These are phyloP conservation scores for Alviniconcha strummeri DNA, from an alignment of 2,888 invertebrate genomes.

Conservation along the genomic window DNA sequence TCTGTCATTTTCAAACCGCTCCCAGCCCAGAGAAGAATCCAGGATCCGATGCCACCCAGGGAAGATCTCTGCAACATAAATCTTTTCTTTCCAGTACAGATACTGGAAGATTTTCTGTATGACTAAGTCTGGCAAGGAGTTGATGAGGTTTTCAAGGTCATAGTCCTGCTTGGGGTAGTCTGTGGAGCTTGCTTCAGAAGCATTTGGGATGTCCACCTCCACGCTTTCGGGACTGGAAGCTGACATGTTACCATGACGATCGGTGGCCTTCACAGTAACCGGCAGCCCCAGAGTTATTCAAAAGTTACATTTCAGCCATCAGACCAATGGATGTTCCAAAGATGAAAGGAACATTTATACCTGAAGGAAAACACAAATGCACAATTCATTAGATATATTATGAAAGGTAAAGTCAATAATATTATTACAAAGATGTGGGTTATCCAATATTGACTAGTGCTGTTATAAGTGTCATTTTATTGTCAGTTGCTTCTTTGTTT, in stretches of 20 bases:
- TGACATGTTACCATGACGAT: constrained; percentile 24
- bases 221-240: background rate
- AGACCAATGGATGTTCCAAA: too few species aligned
- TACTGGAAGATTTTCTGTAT: constrained; percentile 36
- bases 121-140: constrained; percentile 35
- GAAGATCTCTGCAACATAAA: constrained; percentile 24
- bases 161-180: background rate
- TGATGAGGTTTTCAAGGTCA: background rate
- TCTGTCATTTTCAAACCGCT: constrained; percentile 39
- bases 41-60: constrained; percentile 26
- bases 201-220: background rate
- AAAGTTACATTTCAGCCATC: too few species aligned
- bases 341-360: too few species aligned
- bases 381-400: too few species aligned
- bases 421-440: too few species aligned
- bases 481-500: too few species aligned
- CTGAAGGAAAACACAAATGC: too few species aligned
- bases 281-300: too few species aligned
- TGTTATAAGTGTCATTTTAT: too few species aligned
- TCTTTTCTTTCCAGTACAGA: constrained; percentile 43
- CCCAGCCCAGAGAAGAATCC: constrained; percentile 39
- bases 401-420: too few species aligned
- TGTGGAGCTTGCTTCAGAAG: background rate
- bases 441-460: too few species aligned
- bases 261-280: background rate